Conservation (phyloP, 2,888 invertebrate species). For the Poecilobothrus nobilitatus region DNA sequence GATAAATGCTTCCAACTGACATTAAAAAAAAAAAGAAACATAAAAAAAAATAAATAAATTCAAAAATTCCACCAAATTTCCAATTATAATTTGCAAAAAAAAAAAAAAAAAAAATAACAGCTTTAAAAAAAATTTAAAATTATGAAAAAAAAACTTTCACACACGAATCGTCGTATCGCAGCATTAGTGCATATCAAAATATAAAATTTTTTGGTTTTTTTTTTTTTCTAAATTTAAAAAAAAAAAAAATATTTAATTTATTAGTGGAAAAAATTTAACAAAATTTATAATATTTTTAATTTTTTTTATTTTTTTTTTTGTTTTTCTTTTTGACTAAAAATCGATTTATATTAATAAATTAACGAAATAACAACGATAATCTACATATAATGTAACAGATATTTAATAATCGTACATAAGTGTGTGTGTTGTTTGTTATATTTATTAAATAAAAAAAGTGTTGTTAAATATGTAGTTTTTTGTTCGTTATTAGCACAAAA, state of each 20-base stretch:
- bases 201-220: neutral
- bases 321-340: neutral
- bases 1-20: slow-evolving; percentile 6
- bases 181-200: neutral
- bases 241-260: too few relatives aligned
- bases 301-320: too few relatives aligned
- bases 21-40: neutral
- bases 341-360: slow-evolving; percentile 4
- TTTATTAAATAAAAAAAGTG: neutral
- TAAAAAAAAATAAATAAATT: neutral
- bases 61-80: neutral
- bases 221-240: too few relatives aligned
- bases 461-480: too few relatives aligned
- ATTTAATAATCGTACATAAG: neutral
- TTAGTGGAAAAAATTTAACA: too few relatives aligned
- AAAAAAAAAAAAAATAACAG: neutral
- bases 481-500: too few relatives aligned
- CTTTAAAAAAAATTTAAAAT: neutral
- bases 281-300: too few relatives aligned
- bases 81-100: slow-evolving; percentile 1
- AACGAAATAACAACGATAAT: neutral
- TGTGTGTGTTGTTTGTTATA: neutral
- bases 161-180: neutral
- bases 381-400: neutral
- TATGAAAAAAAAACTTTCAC: neutral